Conservation (phyloP, 2,797 vertebrate species). For the Coluber constrictor region DNA sequence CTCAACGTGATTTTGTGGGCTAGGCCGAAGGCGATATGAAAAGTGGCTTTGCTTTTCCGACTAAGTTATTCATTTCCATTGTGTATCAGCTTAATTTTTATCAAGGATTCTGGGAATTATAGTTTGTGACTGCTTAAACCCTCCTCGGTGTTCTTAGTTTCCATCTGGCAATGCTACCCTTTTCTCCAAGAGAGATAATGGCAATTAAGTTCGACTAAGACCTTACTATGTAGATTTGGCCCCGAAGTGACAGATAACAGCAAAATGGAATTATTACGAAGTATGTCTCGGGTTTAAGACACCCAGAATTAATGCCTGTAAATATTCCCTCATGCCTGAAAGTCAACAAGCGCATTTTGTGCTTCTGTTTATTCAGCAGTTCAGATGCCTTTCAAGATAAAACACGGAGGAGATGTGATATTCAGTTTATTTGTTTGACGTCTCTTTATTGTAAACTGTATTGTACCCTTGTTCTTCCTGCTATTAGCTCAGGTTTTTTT, state of each 20-base stretch:
- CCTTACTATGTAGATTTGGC: no score
- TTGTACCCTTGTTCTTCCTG: background rate
- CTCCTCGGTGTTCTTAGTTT: background rate
- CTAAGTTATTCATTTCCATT: background rate
- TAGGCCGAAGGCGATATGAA: background rate
- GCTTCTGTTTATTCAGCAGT: background rate
- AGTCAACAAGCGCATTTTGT: background rate
- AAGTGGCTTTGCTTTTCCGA: background rate
- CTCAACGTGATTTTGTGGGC: accelerated
- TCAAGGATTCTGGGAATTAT: background rate
- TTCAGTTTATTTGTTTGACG: background rate
- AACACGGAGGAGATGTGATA: background rate
- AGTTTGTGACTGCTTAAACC: background rate
- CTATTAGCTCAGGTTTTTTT: background rate
- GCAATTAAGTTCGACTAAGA: background rate
- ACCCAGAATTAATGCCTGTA: background rate
- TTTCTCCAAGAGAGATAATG: background rate
- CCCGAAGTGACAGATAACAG: background rate
- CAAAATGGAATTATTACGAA: background rate
- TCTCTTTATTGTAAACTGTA: background rate
- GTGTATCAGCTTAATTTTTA: background rate
- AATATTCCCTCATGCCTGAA: background rate
- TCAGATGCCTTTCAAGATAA: background rate
- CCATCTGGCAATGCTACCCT: no score
- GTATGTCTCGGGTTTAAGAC: background rate